Conservation (phyloP, 2,797 vertebrate species). For the Gambusia yucatana region DNA sequence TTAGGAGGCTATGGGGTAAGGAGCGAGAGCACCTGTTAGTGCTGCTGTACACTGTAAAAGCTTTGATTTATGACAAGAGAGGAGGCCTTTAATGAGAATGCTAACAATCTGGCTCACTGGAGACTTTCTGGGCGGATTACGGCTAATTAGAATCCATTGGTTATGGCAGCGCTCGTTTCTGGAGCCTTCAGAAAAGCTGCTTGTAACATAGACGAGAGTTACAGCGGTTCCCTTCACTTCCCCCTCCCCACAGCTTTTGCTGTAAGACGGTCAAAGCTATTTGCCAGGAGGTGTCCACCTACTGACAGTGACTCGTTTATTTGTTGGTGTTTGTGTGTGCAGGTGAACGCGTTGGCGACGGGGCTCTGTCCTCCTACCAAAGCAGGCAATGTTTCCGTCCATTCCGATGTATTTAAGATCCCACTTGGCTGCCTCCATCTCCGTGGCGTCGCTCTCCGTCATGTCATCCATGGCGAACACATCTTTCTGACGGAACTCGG, state of each 20-base stretch:
- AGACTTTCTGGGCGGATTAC: slow-evolving; percentile 80
- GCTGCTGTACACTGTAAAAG: slow-evolving; percentile 70
- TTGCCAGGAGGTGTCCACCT: slow-evolving; percentile 20
- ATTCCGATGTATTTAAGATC: slow-evolving; percentile 98
- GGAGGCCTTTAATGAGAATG: slow-evolving; percentile 78
- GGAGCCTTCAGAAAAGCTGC: slow-evolving; percentile 73
- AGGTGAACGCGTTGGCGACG: neutral
- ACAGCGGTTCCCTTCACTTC: slow-evolving; percentile 56
- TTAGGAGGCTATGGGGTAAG: slow-evolving; percentile 70
- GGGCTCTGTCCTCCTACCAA: slow-evolving; percentile 82
- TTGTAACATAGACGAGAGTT: slow-evolving; percentile 69
- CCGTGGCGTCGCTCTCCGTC: slow-evolving; percentile 92
- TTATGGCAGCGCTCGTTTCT: slow-evolving; percentile 76
- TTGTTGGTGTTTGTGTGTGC: slow-evolving; percentile 8
- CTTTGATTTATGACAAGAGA: slow-evolving; percentile 81
- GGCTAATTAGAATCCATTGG: slow-evolving; percentile 83
- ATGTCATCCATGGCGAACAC: slow-evolving; percentile 98
- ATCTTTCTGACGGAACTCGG: slow-evolving; percentile 95
- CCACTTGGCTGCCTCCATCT: slow-evolving; percentile 93
- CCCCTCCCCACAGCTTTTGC: slow-evolving; percentile 58
- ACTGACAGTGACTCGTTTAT: slow-evolving; percentile 22
- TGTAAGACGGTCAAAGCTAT: slow-evolving; percentile 44
- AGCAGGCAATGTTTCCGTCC: slow-evolving; percentile 99
- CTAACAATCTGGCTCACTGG: slow-evolving; percentile 80
- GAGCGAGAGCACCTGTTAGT: slow-evolving; percentile 70